Conservation (phyloP, 2,797 vertebrate species). For the Pantherophis vulpinus region DNA sequence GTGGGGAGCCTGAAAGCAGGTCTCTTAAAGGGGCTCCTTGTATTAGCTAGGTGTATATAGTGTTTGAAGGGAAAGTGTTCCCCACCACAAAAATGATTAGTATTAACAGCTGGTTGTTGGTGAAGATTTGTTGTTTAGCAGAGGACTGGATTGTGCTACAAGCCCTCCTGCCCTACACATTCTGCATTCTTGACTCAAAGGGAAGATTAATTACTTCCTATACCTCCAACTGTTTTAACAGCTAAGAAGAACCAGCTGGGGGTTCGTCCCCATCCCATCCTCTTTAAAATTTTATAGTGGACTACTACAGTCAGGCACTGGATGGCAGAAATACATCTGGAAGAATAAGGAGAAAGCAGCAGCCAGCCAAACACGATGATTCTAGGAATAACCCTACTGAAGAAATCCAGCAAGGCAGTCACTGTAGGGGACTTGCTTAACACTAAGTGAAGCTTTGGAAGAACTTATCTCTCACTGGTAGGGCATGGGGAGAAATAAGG, state of each 20-base stretch:
- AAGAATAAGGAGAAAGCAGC: conserved; percentile 30
- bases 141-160: conserved; percentile 54
- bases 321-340: conserved; percentile 32
- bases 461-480: conserved; percentile 68
- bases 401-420: conserved; percentile 63
- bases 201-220: conserved; percentile 15
- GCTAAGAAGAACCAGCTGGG: conserved; percentile 13
- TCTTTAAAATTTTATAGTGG: conserved; percentile 37
- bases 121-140: conserved; percentile 58
- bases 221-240: conserved; percentile 20
- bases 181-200: conserved; percentile 27
- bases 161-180: conserved; percentile 31
- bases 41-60: conserved; percentile 58
- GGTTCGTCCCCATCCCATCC: conserved; percentile 31
- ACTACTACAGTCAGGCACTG: conserved; percentile 43
- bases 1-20: conserved; percentile 55
- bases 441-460: conserved; percentile 49
- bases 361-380: conserved; percentile 51
- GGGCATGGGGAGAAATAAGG: conserved; percentile 64
- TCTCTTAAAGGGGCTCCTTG: conserved; percentile 59
- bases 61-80: conserved; percentile 28
- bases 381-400: conserved; percentile 47
- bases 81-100: conserved; percentile 39
- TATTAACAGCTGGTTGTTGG: conserved; percentile 55
- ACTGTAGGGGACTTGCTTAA: conserved; percentile 59